Percentiles rank a stretch among this genome's conserved stretches.
phyloP scores from a whole-genome alignment of 1,140 invertebrate species.

The Drosophila nannoptera region DNA sequence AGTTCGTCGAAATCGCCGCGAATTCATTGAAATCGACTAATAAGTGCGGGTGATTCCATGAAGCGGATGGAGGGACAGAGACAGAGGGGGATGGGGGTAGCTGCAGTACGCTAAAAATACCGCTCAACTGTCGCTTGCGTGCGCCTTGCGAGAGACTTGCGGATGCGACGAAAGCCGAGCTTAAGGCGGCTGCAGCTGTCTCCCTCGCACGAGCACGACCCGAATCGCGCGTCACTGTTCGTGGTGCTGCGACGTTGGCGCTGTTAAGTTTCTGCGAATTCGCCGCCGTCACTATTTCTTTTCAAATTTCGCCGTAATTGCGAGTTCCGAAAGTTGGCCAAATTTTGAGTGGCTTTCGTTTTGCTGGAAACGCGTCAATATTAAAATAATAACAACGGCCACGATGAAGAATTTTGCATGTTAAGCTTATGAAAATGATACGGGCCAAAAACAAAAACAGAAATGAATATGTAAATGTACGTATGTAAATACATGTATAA shows the following conservation, averaged over 20 bases:
- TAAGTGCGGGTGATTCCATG: too few species aligned
- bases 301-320: conserved; percentile 37
- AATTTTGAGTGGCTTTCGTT: conserved; percentile 29
- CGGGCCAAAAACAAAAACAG: conserved; percentile 9
- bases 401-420: not conserved
- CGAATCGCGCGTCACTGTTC: conserved; percentile 17
- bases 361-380: conserved; percentile 18
- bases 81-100: too few species aligned
- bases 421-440: too few species aligned
- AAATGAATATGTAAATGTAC: not conserved
- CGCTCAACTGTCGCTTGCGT: too few species aligned
- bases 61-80: too few species aligned
- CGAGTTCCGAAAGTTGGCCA: conserved; percentile 31
- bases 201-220: conserved; percentile 22
- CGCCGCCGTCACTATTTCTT: conserved; percentile 2
- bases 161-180: not conserved
- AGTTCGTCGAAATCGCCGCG: too few species aligned
- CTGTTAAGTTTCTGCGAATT: conserved; percentile 36
- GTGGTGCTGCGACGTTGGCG: conserved; percentile 6
- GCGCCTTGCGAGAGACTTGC: too few species aligned
- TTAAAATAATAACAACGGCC: not conserved
- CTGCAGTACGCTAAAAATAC: too few species aligned
- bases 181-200: not conserved
- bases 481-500: too few species aligned
- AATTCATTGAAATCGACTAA: too few species aligned